Percentiles rank a stretch among this genome's conserved stretches.
Evolutionary conservation across 2,797 vertebrate species (phyloP).

Genomic region (Rallus crepitans): DNA sequence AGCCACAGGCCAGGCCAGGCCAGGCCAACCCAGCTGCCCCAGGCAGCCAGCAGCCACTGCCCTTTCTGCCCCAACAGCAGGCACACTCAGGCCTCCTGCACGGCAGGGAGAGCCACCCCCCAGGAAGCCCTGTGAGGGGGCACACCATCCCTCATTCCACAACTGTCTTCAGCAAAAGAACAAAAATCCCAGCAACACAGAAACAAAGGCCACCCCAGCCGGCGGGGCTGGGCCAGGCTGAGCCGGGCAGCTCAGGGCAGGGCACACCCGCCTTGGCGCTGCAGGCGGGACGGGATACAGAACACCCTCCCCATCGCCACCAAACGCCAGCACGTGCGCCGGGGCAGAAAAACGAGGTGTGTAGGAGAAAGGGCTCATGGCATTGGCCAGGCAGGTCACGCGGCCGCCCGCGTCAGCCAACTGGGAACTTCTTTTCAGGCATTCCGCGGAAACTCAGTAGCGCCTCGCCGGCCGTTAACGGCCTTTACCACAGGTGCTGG

Average conservation of each 20-base stretch:
- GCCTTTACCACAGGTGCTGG: no score
- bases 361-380: accelerated
- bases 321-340: accelerated
- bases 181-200: accelerated
- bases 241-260: no score
- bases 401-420: not conserved
- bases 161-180: no score
- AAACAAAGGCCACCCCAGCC: accelerated
- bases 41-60: accelerated
- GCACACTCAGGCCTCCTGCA: accelerated
- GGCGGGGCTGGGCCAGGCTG: no score
- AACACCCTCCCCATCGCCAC: accelerated
- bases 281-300: accelerated
- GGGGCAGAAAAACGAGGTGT: accelerated
- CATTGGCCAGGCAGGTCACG: not conserved
- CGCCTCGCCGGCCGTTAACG: accelerated
- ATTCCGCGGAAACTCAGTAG: no score
- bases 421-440: not conserved
- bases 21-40: no score
- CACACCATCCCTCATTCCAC: accelerated
- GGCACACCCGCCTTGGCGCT: no score
- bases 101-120: accelerated
- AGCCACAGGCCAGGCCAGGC: no score
- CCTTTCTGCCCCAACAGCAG: accelerated
- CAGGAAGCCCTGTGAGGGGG: accelerated